phyloP scores from a whole-genome alignment of 1,140 invertebrate genomes.

The Mylabris phalerata region DNA sequence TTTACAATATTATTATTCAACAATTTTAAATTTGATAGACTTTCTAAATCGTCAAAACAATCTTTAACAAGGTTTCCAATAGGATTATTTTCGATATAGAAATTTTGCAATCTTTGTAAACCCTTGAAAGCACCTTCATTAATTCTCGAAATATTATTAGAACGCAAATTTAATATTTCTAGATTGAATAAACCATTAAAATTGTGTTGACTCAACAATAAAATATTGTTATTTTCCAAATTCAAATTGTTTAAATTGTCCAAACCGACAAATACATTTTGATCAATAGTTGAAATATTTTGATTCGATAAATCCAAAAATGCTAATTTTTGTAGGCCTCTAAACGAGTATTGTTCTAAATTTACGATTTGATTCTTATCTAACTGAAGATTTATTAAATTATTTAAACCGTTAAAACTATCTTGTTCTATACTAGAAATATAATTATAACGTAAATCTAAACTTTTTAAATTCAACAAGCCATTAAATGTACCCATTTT shows the following conservation, averaged over 20 bases:
- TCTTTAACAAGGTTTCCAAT: slow-evolving; percentile 1
- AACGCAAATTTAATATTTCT: slow-evolving; percentile 5
- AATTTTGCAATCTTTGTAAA: not conserved
- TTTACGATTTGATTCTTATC: slow-evolving; percentile 1
- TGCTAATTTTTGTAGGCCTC: too few species aligned
- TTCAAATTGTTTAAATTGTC: not conserved
- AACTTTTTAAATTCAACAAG: too few species aligned
- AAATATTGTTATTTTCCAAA: not conserved
- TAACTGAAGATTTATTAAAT: not conserved
- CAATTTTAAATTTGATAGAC: slow-evolving; percentile 4
- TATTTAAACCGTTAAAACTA: too few species aligned
- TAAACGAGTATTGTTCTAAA: not conserved
- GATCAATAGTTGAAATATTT: too few species aligned
- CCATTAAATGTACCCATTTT: too few species aligned
- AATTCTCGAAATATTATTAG: slow-evolving; percentile 11
- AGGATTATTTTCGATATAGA: slow-evolving; percentile 1
- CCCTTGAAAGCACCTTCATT: not conserved
- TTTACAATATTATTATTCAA: not conserved
- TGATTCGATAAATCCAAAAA: too few species aligned
- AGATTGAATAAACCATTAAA: not conserved
- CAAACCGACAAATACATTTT: not conserved
- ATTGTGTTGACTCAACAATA: not conserved
- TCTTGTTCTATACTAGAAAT: too few species aligned
- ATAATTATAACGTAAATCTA: too few species aligned
- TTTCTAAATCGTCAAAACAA: not conserved